Evolutionary conservation across 2,888 invertebrate genomes (phyloP).

Genomic region (Heliconius sara): DNA sequence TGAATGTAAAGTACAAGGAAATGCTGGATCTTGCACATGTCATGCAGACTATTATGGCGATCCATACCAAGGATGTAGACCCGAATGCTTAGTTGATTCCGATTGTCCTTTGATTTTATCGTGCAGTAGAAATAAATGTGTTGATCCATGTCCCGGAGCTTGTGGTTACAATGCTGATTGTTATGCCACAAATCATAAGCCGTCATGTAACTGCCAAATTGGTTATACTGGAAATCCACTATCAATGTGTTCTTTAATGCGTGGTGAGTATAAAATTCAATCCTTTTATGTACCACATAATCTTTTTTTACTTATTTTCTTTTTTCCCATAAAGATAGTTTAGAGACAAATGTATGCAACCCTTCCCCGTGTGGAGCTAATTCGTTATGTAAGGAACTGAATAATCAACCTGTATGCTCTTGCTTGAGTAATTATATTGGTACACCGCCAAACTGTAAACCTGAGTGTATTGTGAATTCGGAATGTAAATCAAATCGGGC

Average conservation of each 20-base stretch:
- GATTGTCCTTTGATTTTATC: constrained; percentile 86
- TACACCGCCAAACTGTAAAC: constrained; percentile 85
- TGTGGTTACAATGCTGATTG: constrained; percentile 88
- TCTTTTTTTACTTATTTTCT: neutral
- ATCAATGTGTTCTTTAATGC: constrained; percentile 71
- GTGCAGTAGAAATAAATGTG: constrained; percentile 87
- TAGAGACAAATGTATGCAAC: constrained; percentile 85
- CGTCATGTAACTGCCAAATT: constrained; percentile 84
- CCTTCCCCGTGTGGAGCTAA: constrained; percentile 90
- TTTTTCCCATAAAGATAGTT: constrained; percentile 65
- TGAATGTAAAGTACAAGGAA: constrained; percentile 88
- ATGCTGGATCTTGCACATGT: constrained; percentile 89
- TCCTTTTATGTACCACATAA: neutral
- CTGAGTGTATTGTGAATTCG: constrained; percentile 86
- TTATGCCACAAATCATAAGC: constrained; percentile 86
- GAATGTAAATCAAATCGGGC: constrained; percentile 87
- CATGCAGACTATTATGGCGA: constrained; percentile 89
- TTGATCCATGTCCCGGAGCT: constrained; percentile 87
- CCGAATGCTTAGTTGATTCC: constrained; percentile 86
- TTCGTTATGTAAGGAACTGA: constrained; percentile 88
- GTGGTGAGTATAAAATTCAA: constrained; percentile 60
- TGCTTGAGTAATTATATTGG: constrained; percentile 88
- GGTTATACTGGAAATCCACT: constrained; percentile 88
- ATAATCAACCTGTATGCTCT: constrained; percentile 88
- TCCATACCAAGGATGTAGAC: constrained; percentile 89